Conservation (phyloP, 1,140 invertebrate species). For the Drosophila mauritiana region DNA sequence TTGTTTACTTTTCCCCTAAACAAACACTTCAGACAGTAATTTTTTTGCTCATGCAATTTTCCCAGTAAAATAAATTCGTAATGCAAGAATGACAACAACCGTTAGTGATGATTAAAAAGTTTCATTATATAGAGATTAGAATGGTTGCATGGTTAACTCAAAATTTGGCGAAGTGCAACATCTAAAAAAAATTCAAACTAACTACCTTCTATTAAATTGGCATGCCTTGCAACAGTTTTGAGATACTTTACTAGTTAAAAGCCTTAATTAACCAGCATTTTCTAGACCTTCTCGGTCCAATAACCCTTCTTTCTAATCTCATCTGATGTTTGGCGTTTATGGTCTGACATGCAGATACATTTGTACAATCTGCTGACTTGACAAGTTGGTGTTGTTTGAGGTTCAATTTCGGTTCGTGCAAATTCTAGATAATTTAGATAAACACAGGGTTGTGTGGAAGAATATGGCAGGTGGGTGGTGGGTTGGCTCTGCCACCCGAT, state of each 20-base stretch:
- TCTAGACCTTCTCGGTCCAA: background rate
- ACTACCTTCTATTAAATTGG: too few relatives aligned
- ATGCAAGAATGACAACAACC: conserved; percentile 1
- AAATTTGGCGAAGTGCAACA: background rate
- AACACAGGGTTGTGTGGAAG: conserved; percentile 40
- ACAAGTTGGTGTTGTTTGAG: conserved; percentile 17
- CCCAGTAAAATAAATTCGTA: conserved; percentile 29
- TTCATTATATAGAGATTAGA: conserved; percentile 19
- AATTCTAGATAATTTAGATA: conserved; percentile 68
- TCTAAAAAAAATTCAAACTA: too few relatives aligned
- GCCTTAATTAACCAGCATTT: too few relatives aligned
- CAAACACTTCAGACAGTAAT: conserved; percentile 1
- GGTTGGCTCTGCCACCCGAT: conserved; percentile 8
- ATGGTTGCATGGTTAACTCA: background rate
- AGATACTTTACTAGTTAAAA: too few relatives aligned
- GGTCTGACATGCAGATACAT: conserved; percentile 38
- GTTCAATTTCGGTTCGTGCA: conserved; percentile 55
- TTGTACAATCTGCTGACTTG: conserved; percentile 41
- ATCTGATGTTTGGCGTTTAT: conserved; percentile 9
- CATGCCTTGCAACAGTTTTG: too few relatives aligned
- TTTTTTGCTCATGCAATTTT: background rate
- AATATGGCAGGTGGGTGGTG: conserved; percentile 2
- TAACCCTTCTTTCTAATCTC: background rate
- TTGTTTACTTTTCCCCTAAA: conserved; percentile 17
- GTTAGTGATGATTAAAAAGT: conserved; percentile 9